Evolutionary conservation across 2,888 invertebrate genomes (phyloP), one percentile per base, ranked within the genome.

Genomic region (Cloeon dipterum): DNA sequence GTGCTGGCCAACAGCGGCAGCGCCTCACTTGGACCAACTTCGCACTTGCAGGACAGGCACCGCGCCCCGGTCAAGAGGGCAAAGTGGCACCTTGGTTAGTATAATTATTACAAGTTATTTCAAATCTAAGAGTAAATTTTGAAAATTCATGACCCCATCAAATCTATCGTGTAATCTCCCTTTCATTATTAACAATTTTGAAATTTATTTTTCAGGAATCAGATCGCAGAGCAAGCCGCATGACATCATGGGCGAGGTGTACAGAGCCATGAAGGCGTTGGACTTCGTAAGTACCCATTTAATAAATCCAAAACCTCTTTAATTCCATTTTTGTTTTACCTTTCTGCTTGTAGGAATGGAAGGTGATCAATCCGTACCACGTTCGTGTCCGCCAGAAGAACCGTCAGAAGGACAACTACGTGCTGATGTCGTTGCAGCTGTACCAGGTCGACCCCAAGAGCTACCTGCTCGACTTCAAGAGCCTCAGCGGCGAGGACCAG

Each of bases 201-300:
- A 1, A 8, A 25, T 14, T 20, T 16, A 23, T 35, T 35, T 46
- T 44, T 18, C 42, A 53, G 62, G 67, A 39, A 99, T 99, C 49
- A 66, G 98, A 38, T 98, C 96, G 4, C 98, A 99, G 56, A 94
- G 94, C 54, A 91, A 93, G 55, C 98, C 98, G 0, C 88, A 89
- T 53, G 98, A 99, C 57, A 99, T 99, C 38, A 99, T 99, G 98
- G 78, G 91, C 57, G 98, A 99, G 60, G 98, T 99, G 1, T 98
- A 91, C 58, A 70, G 94, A 44, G 98, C 98, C 1, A 98, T 99
- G 98, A 94, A 94, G 57, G 81, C 86, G 2, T 66, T 99, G 7
- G 83, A 89, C 59, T 96, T 91, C 59, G 70, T 70, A 58, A 65
- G 67, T 57, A 36, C 32, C 11, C n/a, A 32, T 16, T 17, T 29